phyloP scores from a whole-genome alignment of 2,113 vertebrate species.

The Chamaetylas fuelleborni region DNA sequence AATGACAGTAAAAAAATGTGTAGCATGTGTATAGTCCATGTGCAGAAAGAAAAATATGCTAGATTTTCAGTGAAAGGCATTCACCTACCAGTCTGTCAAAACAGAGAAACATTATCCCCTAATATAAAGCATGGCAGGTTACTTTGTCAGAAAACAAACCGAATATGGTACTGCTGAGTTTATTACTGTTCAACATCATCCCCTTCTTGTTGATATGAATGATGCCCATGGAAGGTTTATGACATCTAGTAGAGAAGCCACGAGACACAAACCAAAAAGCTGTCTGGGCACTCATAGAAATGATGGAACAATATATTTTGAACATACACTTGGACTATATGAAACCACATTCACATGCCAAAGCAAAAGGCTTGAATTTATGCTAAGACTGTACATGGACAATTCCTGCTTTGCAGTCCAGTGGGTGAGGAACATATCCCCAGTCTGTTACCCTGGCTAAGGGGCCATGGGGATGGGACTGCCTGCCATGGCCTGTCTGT shows the following conservation, averaged over 20 bases:
- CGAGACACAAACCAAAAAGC: neutral
- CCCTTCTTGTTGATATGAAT: neutral
- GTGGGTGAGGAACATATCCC: neutral
- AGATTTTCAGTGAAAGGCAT: neutral
- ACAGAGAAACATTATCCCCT: neutral
- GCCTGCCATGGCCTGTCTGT: neutral
- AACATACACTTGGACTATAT: neutral
- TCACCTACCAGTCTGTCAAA: neutral
- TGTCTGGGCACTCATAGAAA: neutral
- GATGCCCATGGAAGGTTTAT: neutral
- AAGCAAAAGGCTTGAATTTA: neutral
- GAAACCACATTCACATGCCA: neutral
- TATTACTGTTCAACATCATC: neutral
- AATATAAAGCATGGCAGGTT: neutral
- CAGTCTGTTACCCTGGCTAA: neutral
- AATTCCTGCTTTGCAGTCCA: neutral
- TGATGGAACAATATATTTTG: neutral
- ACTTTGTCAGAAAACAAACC: neutral
- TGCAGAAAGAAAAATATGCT: neutral
- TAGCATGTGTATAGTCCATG: neutral
- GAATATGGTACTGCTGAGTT: neutral
- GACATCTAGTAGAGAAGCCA: neutral
- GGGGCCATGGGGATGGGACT: neutral
- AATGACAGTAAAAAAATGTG: rapidly evolving
- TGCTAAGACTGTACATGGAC: neutral